Evolutionary conservation across 2,888 invertebrate species (phyloP), one percentile per base, ranked within the genome.

Genomic region (Atherix ibis): DNA sequence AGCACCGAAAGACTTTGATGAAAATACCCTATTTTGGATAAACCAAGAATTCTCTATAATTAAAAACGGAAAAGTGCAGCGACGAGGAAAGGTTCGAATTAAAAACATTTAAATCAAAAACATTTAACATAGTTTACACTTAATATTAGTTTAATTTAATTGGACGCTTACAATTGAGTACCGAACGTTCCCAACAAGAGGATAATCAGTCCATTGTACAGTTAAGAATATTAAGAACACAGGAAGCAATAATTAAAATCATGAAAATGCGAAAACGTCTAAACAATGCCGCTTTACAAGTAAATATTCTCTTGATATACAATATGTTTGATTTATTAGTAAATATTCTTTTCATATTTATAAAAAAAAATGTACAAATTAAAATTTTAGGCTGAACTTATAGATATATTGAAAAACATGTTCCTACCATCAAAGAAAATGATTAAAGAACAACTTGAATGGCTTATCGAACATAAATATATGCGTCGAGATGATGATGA

Each of bases 381-480:
- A 10, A 5, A 8, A 12, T 62, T 62, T 35, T 60, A 73, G 72
- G 87, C 91, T 36, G 97, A 99, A 66, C 69, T 98, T 38, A 83
- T 98, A 13, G 97, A 98, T 64, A 94, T 98, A 54, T 66, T 99
- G 48, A 95, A 95, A 65, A 94, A 95, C 57, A 95, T 98, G 94
- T 99, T 98, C 70, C 67, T 97, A 53, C 98, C 98, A 17, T 91
- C 92, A 42, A 94, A 94, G 63, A 95, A 97, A 64, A 88, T 98
- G 83, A 97, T 99, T 49, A 98, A 99, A 63, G 97, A 98, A 64
- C 97, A 98, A 64, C 73, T 98, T 34, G 98, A 98, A 62, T 98
- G 97, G 97, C 75, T 99, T 28, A 97, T 98, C 44, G 97, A 99
- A 64, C 89, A 98, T 62, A 92, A 92, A 61, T 97, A 95, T 61